Evolutionary conservation across 2,797 vertebrate species (phyloP).

Genomic region (Labroides dimidiatus): DNA sequence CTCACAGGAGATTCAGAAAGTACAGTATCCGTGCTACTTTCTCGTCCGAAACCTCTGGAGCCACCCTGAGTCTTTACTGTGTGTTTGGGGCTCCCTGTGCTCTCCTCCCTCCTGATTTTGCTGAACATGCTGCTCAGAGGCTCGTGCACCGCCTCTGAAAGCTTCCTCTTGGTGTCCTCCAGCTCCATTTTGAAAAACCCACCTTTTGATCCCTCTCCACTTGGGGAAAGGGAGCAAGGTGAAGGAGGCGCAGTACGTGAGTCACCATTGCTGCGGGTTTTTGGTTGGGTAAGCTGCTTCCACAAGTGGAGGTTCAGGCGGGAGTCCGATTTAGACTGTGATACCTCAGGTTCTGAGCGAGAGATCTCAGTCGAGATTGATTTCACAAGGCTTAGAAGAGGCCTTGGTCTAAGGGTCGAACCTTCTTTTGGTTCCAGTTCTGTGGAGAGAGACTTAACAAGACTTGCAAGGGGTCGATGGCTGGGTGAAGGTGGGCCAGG

Average conservation of each 20-base stretch:
- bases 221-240: slow-evolving; percentile 83
- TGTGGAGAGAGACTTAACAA: slow-evolving; percentile 88
- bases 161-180: slow-evolving; percentile 88
- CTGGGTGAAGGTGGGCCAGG: slow-evolving; percentile 71
- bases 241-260: slow-evolving; percentile 89
- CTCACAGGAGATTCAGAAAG: slow-evolving; percentile 66
- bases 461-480: slow-evolving; percentile 77
- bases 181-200: slow-evolving; percentile 89
- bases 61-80: slow-evolving; percentile 59
- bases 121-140: slow-evolving; percentile 89
- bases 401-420: slow-evolving; percentile 75
- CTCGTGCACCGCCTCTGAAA: slow-evolving; percentile 91
- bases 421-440: slow-evolving; percentile 85
- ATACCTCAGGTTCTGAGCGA: slow-evolving; percentile 85
- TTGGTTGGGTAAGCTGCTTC: slow-evolving; percentile 87
- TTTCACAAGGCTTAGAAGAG: slow-evolving; percentile 88
- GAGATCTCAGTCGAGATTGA: slow-evolving; percentile 90
- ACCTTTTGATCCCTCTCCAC: slow-evolving; percentile 75
- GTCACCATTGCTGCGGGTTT: slow-evolving; percentile 77
- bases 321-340: slow-evolving; percentile 88
- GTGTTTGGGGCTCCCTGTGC: slow-evolving; percentile 75
- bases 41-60: slow-evolving; percentile 58
- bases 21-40: slow-evolving; percentile 60
- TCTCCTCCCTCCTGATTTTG: slow-evolving; percentile 90
- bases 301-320: slow-evolving; percentile 87